Evolutionary conservation across 2,113 vertebrate species (phyloP).

Genomic region (Eclectus roratus): DNA sequence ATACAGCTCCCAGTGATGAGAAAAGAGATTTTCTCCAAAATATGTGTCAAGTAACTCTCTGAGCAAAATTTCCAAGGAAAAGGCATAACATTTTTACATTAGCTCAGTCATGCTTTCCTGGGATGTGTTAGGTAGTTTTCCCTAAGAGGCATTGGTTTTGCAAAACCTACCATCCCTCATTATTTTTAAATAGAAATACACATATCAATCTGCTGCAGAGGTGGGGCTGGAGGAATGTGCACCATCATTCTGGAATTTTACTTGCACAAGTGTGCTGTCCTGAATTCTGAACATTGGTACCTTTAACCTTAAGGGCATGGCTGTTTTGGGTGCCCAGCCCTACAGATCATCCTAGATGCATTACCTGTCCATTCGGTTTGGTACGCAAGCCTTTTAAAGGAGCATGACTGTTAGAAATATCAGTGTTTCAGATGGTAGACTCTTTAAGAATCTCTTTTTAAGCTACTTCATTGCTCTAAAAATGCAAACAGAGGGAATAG

Average conservation of each 20-base stretch:
- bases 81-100: not conserved
- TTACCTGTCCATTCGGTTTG: fast-evolving
- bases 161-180: not conserved
- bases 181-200: not conserved
- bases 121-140: not conserved
- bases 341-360: fast-evolving
- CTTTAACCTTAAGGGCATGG: not conserved
- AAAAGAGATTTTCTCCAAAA: not conserved
- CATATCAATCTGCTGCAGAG: not conserved
- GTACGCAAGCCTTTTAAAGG: not conserved
- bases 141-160: not conserved
- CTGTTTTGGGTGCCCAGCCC: not conserved
- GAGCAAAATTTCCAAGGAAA: not conserved
- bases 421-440: not conserved
- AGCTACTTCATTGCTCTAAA: not conserved
- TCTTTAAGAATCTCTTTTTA: not conserved
- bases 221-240: fast-evolving
- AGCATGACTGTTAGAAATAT: not conserved
- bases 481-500: not conserved
- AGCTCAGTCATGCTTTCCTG: not conserved
- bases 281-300: not conserved
- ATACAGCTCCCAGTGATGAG: not conserved
- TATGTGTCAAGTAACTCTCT: not conserved
- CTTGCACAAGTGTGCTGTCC: not conserved
- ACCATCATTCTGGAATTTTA: not conserved